Evolutionary conservation across 2,797 vertebrate species (phyloP).

Genomic region (Streptopelia turtur): DNA sequence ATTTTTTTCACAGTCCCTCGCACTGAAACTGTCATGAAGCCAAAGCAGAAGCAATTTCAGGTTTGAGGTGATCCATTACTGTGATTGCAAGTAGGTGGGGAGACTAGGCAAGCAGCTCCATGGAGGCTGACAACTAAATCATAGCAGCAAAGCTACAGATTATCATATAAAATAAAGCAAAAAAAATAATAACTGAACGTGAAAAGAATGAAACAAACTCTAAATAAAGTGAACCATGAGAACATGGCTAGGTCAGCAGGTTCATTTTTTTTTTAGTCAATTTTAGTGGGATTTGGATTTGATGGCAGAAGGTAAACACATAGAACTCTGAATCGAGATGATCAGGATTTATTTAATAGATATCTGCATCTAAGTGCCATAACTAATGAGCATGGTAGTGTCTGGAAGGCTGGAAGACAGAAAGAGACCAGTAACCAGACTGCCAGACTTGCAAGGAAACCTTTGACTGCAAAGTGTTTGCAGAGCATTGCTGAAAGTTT

Average conservation of each 20-base stretch:
- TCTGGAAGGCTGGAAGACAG: not conserved
- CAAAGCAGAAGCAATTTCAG: conserved; percentile 33
- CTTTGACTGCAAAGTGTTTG: not conserved
- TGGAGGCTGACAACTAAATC: not conserved
- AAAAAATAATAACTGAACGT: not conserved
- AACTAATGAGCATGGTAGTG: not conserved
- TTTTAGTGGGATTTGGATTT: not conserved
- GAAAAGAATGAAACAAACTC: not conserved
- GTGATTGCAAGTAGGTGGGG: not conserved
- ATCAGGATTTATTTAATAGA: not conserved
- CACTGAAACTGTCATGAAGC: not conserved
- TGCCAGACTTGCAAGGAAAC: not conserved
- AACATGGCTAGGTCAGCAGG: not conserved
- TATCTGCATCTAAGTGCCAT: not conserved
- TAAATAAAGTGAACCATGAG: not conserved
- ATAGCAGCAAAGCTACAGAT: not conserved
- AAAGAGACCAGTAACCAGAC: not conserved
- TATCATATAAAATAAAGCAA: not conserved
- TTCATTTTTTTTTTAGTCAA: not conserved
- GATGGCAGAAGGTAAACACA: not conserved
- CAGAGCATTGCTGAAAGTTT: not conserved
- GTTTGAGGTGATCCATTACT: conserved; percentile 19
- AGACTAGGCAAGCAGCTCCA: not conserved
- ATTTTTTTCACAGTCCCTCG: conserved; percentile 45
- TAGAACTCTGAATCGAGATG: not conserved